These are phyloP conservation scores for Helleia helle DNA, from an alignment of 2,888 invertebrate genomes.

Conservation along the genomic window DNA sequence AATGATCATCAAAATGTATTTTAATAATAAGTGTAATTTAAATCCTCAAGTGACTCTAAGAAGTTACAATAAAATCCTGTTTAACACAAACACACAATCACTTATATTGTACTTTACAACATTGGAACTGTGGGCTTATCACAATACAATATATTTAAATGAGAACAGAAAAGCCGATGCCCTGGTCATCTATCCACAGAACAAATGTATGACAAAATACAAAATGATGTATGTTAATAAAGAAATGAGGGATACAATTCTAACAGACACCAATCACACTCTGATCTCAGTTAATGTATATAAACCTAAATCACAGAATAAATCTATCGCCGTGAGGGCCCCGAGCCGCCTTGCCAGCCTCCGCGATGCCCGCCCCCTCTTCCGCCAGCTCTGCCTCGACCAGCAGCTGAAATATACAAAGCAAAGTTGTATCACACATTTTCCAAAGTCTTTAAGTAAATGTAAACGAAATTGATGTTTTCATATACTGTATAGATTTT, in stretches of 20 bases:
- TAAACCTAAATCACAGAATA: no score
- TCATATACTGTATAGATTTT: no score
- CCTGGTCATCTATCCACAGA: no score
- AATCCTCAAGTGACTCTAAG: no score
- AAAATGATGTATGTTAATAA: no score
- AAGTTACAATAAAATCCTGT: no score
- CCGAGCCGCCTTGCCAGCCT: slow-evolving; percentile 79
- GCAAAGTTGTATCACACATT: not conserved
- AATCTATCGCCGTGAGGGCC: slow-evolving; percentile 51
- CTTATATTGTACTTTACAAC: not conserved
- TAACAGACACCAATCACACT: not conserved
- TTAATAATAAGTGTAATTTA: no score
- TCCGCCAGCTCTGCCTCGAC: slow-evolving; percentile 71
- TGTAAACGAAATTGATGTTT: no score
- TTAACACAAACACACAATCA: not conserved
- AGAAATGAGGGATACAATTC: no score
- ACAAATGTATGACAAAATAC: no score
- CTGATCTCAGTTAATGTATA: not conserved
- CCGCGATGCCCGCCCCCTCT: slow-evolving; percentile 70
- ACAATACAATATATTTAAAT: not conserved
- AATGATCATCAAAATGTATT: no score
- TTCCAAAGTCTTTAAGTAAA: no score
- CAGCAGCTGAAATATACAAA: slow-evolving; percentile 64
- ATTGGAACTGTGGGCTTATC: not conserved
- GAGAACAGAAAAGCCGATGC: slow-evolving; percentile 1